Evolutionary conservation across 2,797 vertebrate species (phyloP).

Genomic region (Dryobates pubescens): DNA sequence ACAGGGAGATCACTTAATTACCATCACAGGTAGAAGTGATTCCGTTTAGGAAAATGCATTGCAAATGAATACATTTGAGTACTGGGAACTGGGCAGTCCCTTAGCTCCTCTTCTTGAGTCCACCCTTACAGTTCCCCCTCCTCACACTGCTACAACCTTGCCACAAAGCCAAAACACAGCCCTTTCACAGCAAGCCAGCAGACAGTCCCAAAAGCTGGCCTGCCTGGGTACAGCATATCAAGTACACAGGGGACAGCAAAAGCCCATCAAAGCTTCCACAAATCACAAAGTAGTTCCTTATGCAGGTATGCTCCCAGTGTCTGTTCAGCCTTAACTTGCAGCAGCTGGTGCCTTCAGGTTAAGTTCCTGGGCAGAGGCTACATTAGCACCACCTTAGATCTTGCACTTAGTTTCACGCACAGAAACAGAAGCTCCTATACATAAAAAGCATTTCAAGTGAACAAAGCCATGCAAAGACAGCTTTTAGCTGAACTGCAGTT

Average conservation of each 20-base stretch:
- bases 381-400: not conserved
- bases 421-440: not conserved
- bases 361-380: not conserved
- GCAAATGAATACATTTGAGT: not conserved
- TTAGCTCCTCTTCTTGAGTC: not conserved
- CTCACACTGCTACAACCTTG: accelerated
- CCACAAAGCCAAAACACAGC: not conserved
- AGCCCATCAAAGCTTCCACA: not conserved
- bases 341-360: not conserved
- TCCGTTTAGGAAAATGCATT: not conserved
- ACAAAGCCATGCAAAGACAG: not conserved
- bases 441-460: not conserved
- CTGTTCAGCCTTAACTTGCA: not conserved
- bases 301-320: not conserved
- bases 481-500: not conserved
- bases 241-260: not conserved
- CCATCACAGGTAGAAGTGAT: not conserved
- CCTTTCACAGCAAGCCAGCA: not conserved
- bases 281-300: not conserved
- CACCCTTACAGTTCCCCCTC: accelerated
- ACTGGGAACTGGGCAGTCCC: not conserved
- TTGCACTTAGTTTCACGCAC: not conserved
- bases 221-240: not conserved
- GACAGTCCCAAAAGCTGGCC: not conserved
- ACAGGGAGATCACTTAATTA: not conserved